Conservation (phyloP, 2,113 vertebrate species). For the Hucho hucho region DNA sequence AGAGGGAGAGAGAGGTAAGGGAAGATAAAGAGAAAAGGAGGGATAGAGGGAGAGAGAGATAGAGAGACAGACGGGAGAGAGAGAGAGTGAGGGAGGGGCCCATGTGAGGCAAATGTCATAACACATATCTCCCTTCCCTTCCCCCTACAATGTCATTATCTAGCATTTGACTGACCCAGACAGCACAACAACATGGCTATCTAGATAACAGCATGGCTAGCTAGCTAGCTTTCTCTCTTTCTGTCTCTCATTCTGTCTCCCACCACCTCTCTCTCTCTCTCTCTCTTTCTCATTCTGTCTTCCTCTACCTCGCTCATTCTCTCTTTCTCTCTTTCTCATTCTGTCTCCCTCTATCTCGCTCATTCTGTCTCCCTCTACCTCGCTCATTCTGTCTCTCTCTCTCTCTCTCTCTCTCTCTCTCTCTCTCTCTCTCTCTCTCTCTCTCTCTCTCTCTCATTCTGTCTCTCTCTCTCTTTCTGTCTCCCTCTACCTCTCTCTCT, state of each 20-base stretch:
- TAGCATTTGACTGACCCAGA: not conserved
- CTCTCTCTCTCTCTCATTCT: slow-evolving; percentile 19
- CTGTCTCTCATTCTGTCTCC: not conserved
- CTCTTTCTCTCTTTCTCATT: not conserved
- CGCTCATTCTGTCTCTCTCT: not conserved
- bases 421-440: slow-evolving; percentile 1
- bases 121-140: not conserved
- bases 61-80: not conserved
- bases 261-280: slow-evolving; percentile 13
- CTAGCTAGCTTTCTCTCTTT: slow-evolving; percentile 23
- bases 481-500: slow-evolving; percentile 9
- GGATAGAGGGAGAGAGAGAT: not conserved
- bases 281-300: not conserved
- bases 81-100: not conserved
- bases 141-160: not conserved
- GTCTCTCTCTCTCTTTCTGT: not conserved
- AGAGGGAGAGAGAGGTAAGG: slow-evolving; percentile 11
- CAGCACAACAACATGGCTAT: not conserved
- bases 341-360: not conserved
- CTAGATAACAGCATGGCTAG: slow-evolving; percentile 52
- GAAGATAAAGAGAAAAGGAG: slow-evolving; percentile 21
- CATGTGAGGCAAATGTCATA: not conserved
- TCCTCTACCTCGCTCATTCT: not conserved
- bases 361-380: not conserved
- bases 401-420: not conserved